phyloP scores from a whole-genome alignment of 2,888 invertebrate genomes.

The Rhagophthalmus giganteus region DNA sequence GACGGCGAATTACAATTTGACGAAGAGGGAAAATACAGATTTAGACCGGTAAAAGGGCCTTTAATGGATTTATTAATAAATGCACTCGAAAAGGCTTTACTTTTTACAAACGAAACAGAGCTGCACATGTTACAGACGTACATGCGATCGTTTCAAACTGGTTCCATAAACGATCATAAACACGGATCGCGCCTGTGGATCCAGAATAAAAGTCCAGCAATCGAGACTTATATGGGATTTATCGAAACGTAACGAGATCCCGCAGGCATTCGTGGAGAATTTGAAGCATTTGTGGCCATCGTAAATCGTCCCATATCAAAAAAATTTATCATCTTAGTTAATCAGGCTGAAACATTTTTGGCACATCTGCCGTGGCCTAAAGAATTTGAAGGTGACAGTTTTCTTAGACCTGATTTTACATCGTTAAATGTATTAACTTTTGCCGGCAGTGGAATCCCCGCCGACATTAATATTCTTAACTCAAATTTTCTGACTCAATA shows the following conservation, averaged over 20 bases:
- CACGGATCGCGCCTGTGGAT: constrained; percentile 71
- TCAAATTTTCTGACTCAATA: no score
- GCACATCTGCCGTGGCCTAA: constrained; percentile 53
- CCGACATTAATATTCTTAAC: constrained; percentile 90
- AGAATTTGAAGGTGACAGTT: neutral
- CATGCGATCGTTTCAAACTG: constrained; percentile 55
- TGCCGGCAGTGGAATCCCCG: neutral
- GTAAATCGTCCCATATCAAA: constrained; percentile 86
- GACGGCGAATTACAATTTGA: neutral
- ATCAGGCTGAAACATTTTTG: constrained; percentile 79
- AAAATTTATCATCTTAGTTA: constrained; percentile 81
- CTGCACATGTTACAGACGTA: constrained; percentile 84
- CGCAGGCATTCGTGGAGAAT: neutral
- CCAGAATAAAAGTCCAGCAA: constrained; percentile 85
- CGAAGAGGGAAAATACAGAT: constrained; percentile 17
- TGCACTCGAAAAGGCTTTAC: constrained; percentile 68
- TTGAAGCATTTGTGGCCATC: neutral
- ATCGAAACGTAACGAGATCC: neutral
- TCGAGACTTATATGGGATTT: constrained; percentile 56
- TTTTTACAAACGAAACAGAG: constrained; percentile 58
- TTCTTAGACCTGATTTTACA: constrained; percentile 60
- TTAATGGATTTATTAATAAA: constrained; percentile 70
- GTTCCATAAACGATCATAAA: constrained; percentile 69
- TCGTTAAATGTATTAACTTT: constrained; percentile 75
- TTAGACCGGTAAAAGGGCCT: constrained; percentile 71